Evolutionary conservation across 2,113 vertebrate species (phyloP).

Genomic region (Heterotis niloticus): DNA sequence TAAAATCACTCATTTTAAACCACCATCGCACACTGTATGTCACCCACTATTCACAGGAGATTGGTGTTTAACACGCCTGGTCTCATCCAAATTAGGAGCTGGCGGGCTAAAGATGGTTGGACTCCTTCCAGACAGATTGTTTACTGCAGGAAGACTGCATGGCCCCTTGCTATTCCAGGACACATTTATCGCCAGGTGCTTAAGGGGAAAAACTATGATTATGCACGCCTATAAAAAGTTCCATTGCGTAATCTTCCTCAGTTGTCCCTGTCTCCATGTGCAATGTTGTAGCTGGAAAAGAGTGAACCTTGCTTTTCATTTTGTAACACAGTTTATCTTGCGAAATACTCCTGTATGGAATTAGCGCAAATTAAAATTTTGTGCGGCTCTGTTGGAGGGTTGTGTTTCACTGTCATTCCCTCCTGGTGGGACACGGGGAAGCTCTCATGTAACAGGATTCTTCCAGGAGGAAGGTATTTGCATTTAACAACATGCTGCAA

Average conservation of each 20-base stretch:
- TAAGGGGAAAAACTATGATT: too few relatives aligned
- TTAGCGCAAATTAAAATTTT: background rate
- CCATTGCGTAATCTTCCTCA: too few relatives aligned
- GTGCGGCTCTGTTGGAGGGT: background rate
- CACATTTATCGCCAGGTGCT: background rate
- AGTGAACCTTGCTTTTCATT: too few relatives aligned
- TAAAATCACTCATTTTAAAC: too few relatives aligned
- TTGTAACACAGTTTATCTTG: too few relatives aligned
- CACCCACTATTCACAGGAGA: background rate
- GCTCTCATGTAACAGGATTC: background rate
- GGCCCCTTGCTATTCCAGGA: slow-evolving; percentile 20
- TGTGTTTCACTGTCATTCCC: background rate
- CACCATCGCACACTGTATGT: background rate
- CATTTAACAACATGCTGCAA: background rate
- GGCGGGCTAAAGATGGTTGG: slow-evolving; percentile 8
- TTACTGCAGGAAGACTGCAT: slow-evolving; percentile 1
- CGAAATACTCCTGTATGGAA: background rate
- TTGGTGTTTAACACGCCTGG: background rate
- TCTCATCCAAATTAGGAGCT: slow-evolving; percentile 19
- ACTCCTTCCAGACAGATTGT: background rate
- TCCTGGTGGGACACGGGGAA: background rate
- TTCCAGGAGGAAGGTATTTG: background rate
- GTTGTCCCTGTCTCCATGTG: too few relatives aligned
- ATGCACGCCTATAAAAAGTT: too few relatives aligned
- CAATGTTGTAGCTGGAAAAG: too few relatives aligned